Percentiles rank a stretch among this genome's conserved stretches.
Conservation (phyloP, 37 sponge, comb jelly and placozoan genomes). For the Halichondria panicea region DNA sequence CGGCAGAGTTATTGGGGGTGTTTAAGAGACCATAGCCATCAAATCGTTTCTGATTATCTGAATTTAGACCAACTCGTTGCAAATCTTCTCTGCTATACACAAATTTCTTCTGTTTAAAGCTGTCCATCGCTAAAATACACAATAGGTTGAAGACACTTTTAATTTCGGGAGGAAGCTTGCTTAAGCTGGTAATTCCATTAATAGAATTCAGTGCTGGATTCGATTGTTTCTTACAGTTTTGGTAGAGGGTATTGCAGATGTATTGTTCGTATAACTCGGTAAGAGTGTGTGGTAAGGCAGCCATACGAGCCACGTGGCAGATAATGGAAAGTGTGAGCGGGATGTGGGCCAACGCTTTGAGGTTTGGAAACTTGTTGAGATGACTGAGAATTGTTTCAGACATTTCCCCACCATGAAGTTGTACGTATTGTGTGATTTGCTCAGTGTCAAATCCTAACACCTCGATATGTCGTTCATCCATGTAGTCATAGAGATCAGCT, state of each 20-base stretch:
- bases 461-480: constrained; percentile 27
- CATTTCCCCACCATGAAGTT: background rate
- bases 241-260: constrained; percentile 16
- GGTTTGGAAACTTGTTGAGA: constrained; percentile 26
- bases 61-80: background rate
- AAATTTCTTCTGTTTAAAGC: constrained; percentile 15
- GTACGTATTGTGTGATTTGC: constrained; percentile 7
- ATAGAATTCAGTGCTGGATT: background rate
- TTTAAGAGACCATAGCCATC: constrained; percentile 27
- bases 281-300: constrained; percentile 14
- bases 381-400: too few relatives aligned
- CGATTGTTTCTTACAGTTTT: constrained; percentile 2
- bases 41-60: constrained; percentile 1
- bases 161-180: too few relatives aligned
- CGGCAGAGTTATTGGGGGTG: background rate
- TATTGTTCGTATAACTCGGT: constrained; percentile 23
- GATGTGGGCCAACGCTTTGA: constrained; percentile 39
- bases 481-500: constrained; percentile 23
- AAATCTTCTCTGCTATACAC: constrained; percentile 8
- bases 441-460: constrained; percentile 14
- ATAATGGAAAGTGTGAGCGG: constrained; percentile 40
- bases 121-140: constrained; percentile 14
- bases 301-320: constrained; percentile 3
- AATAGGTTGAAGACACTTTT: background rate
- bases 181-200: background rate